A percentile compares a stretch with the other conserved stretches of the same genome.
Evolutionary conservation across 2,888 invertebrate species (phyloP).

Genomic region (Amiota minor): DNA sequence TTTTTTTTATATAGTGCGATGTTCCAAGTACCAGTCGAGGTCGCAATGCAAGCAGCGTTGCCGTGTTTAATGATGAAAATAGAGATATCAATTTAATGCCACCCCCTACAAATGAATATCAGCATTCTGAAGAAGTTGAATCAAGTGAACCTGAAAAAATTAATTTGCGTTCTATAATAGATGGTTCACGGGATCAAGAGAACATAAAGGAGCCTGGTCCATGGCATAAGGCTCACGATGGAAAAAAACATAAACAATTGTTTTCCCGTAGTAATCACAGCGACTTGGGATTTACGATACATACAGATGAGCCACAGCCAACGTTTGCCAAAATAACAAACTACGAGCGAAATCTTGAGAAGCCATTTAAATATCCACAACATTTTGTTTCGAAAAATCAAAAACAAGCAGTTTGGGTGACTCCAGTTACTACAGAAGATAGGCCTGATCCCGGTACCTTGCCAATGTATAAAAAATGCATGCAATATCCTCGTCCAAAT

Average conservation of each 20-base stretch:
- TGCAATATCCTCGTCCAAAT: conserved; percentile 68
- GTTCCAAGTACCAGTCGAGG: conserved; percentile 34
- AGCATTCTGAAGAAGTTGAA: neutral
- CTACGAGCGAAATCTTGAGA: conserved; percentile 49
- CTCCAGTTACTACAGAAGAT: conserved; percentile 67
- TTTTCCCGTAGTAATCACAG: conserved; percentile 47
- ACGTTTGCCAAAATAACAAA: conserved; percentile 46
- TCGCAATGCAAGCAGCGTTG: conserved; percentile 48
- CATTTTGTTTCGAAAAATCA: conserved; percentile 61
- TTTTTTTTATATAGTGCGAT: conserved; percentile 39
- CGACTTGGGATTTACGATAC: conserved; percentile 67
- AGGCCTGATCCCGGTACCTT: conserved; percentile 51
- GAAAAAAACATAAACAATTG: conserved; percentile 60
- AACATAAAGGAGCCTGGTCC: conserved; percentile 82
- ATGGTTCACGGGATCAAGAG: conserved; percentile 78
- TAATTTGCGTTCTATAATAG: conserved; percentile 75
- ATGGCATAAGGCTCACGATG: conserved; percentile 76
- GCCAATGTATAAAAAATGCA: conserved; percentile 69
- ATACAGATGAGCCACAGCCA: conserved; percentile 60
- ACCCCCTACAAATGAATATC: neutral
- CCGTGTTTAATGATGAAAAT: conserved; percentile 69
- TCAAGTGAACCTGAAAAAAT: conserved; percentile 47
- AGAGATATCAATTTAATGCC: conserved; percentile 55
- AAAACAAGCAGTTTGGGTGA: conserved; percentile 62
- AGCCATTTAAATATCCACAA: conserved; percentile 56